A percentile compares a stretch with the other conserved stretches of the same genome.
Evolutionary conservation across 2,797 vertebrate species (phyloP).

Genomic region (Loris lydekkerianus): DNA sequence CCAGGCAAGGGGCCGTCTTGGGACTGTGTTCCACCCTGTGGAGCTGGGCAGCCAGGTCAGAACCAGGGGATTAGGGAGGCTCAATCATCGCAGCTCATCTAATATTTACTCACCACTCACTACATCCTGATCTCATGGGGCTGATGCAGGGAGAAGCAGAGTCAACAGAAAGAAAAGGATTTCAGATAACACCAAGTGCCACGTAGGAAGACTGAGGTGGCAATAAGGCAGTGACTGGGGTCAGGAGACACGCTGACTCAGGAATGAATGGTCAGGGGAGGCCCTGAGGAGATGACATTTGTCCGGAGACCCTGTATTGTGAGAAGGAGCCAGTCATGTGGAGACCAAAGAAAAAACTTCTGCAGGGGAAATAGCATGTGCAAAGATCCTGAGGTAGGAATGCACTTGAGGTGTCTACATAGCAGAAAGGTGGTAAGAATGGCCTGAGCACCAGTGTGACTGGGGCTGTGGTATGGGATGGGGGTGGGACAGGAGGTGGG

Average conservation of each 20-base stretch:
- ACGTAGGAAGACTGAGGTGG: not conserved
- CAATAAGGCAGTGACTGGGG: not conserved
- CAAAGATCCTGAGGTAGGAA: conserved; percentile 5
- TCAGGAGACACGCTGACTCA: not conserved
- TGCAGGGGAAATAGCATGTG: not conserved
- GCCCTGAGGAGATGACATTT: not conserved
- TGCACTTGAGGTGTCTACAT: not conserved
- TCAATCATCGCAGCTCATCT: not conserved
- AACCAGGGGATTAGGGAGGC: not conserved
- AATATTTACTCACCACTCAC: not conserved
- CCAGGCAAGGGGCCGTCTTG: not conserved
- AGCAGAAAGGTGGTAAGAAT: not conserved
- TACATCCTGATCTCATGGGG: not conserved
- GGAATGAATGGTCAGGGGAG: not conserved
- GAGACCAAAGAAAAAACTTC: not conserved
- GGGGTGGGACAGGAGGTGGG: not conserved
- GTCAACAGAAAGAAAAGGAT: not conserved
- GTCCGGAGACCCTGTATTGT: not conserved
- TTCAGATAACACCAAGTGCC: not conserved
- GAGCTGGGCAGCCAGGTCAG: not conserved
- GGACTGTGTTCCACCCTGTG: not conserved
- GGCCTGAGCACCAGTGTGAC: not conserved
- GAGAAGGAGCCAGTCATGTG: not conserved
- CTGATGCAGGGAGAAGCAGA: not conserved
- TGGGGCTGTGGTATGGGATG: not conserved